phyloP scores from a whole-genome alignment of 1,140 invertebrate genomes.

The Trinorchestia longiramus region DNA sequence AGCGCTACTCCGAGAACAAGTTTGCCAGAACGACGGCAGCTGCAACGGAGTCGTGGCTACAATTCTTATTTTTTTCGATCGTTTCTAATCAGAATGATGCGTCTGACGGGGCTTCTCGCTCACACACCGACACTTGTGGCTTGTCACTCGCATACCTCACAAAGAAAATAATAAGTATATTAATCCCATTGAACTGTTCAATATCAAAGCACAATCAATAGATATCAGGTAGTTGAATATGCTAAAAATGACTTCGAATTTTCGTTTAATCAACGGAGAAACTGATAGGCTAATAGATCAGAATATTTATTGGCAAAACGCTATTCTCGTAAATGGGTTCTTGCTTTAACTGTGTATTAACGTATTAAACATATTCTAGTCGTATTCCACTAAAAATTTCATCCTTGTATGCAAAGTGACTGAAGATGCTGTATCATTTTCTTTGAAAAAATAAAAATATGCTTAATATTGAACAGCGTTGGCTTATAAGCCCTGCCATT shows the following conservation, averaged over 20 bases:
- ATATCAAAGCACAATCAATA: neutral
- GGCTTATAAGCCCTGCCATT: too few species aligned
- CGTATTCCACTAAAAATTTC: too few species aligned
- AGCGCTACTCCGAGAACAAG: neutral
- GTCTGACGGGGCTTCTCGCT: neutral
- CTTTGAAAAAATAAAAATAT: too few species aligned
- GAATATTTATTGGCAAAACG: neutral
- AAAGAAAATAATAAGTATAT: constrained; percentile 3
- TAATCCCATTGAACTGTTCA: neutral
- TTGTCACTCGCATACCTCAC: constrained; percentile 13
- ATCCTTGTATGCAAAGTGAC: too few species aligned
- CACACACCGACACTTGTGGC: constrained; percentile 14
- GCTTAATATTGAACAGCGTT: too few species aligned
- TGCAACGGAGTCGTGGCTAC: neutral
- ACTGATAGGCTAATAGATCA: neutral
- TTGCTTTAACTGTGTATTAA: too few species aligned
- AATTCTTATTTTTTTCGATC: neutral
- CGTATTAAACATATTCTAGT: too few species aligned
- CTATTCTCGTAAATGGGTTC: neutral
- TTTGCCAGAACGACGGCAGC: neutral
- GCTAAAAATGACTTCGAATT: neutral
- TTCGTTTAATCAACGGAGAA: neutral
- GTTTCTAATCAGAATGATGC: constrained; percentile 24
- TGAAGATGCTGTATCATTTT: too few species aligned
- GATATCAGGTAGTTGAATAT: neutral